A percentile compares a stretch with the other conserved stretches of the same genome.
phyloP scores from a whole-genome alignment of 2,888 invertebrate species.

The Epirrhoe alternata region DNA sequence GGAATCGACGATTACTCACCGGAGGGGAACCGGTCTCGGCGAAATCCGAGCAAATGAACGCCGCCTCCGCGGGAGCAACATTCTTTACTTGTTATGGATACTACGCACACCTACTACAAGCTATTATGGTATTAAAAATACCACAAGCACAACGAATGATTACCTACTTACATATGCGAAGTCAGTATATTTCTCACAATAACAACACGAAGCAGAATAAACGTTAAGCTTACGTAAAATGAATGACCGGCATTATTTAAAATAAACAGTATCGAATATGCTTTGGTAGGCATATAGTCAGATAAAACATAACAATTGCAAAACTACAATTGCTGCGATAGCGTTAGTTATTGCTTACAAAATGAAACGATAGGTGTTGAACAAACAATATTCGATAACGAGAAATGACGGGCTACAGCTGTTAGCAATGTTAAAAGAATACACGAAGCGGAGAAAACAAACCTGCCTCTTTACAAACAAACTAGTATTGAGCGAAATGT shows the following conservation, averaged over 20 bases:
- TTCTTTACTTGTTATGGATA: slow-evolving; percentile 52
- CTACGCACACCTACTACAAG: slow-evolving; percentile 29
- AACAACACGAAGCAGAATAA: slow-evolving; percentile 40
- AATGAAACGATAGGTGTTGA: slow-evolving; percentile 54
- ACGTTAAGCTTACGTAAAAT: slow-evolving; percentile 24
- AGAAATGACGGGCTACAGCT: slow-evolving; percentile 62
- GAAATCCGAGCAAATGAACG: slow-evolving; percentile 44
- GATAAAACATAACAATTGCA: slow-evolving; percentile 45
- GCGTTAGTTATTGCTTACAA: slow-evolving; percentile 51
- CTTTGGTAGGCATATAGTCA: slow-evolving; percentile 43
- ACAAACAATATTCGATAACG: slow-evolving; percentile 63
- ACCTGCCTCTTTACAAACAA: slow-evolving; percentile 70
- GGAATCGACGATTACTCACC: slow-evolving; percentile 54
- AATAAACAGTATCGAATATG: slow-evolving; percentile 34
- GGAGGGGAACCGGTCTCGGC: slow-evolving; percentile 52
- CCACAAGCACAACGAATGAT: slow-evolving; percentile 27
- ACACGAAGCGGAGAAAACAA: slow-evolving; percentile 66
- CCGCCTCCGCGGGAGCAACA: slow-evolving; percentile 39
- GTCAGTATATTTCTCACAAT: slow-evolving; percentile 22
- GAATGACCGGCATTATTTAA: slow-evolving; percentile 47
- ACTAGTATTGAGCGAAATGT: slow-evolving; percentile 70
- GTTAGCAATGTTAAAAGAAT: slow-evolving; percentile 65
- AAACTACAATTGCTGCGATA: slow-evolving; percentile 52
- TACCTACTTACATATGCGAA: slow-evolving; percentile 14
- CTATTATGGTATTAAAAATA: slow-evolving; percentile 26